Evolutionary conservation across 2,113 vertebrate species (phyloP).

Genomic region (Pelobates fuscus): DNA sequence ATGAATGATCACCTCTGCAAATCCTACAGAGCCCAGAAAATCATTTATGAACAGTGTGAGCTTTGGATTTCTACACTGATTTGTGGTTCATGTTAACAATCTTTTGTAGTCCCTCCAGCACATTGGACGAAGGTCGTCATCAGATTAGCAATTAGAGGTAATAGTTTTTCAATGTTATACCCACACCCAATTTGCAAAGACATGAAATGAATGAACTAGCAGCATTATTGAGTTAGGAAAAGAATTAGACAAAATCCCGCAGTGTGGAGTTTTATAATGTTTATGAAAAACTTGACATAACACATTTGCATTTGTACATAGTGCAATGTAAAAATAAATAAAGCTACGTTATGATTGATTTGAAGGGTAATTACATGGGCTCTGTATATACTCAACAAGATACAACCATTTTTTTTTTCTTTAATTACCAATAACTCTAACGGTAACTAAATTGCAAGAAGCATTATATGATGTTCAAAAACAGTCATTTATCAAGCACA

Average conservation of each 20-base stretch:
- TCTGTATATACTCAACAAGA: too few species aligned
- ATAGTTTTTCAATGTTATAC: neutral
- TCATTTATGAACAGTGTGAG: neutral
- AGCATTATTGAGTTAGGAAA: neutral
- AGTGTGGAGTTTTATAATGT: neutral
- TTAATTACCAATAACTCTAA: too few species aligned
- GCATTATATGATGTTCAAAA: too few species aligned
- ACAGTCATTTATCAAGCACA: too few species aligned
- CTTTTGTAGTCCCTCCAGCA: constrained; percentile 9
- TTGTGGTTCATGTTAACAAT: constrained; percentile 1
- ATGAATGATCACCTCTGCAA: constrained; percentile 30
- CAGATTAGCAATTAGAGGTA: constrained; percentile 14
- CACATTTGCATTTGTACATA: neutral
- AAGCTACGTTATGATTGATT: neutral
- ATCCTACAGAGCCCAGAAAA: constrained; percentile 8
- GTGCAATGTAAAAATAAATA: neutral
- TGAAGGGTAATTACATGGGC: neutral
- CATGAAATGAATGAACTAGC: neutral
- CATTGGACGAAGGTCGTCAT: neutral
- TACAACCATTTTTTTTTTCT: too few species aligned
- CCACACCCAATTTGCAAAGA: constrained; percentile 4
- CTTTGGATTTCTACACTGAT: neutral
- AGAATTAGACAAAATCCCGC: neutral
- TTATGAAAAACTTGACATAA: neutral
- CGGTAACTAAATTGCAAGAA: too few species aligned